Base-by-base conservation (phyloP, 2,888 invertebrate species). In the Serripes groenlandicus region DNA sequence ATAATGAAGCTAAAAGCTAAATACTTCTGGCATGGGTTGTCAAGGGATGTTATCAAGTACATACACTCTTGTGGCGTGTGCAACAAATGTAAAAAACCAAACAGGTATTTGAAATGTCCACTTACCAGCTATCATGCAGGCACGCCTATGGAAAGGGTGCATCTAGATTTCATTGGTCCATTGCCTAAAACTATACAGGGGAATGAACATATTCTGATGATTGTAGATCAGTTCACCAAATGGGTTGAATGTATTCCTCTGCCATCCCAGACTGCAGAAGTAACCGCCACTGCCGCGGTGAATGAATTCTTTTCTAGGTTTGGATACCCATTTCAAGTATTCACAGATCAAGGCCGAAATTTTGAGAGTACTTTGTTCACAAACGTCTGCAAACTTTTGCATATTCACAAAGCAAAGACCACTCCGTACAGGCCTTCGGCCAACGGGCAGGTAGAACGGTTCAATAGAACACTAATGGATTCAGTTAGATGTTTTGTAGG, bases 91-190 rank as follows among this genome's bases (percentile, higher is more conserved):
- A 70, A 75, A 58, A 68, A 78, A 37, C 35, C 71, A 42, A 42
- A 21, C 23, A 0, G 72, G 21, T 21, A 64, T 1, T 75, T 64
- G 7, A 73, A 34, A 23, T 69, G 58, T 26, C 52, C 66, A 15
- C 42, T 69, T 49, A 26, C 68, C 3, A 35, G 69, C 21, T 69
- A 52, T 35, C 74, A 78, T n/a, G 77, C 77, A 2, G 70, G 74
- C 23, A 70, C 74, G 0, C 73, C 78, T 23, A 68, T 75, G 64
- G 78, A 78, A 58, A 21, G 75, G 30, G 68, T 84, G 5, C 80
- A 84, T 35, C 35, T 84, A 11, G 84, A 84, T 35, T 81, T 81
- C 34, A 37, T 83, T 23, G 74, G 80, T 15, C 83, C 80, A 18
- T 56, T 83, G 9, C 69, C 77, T n/a, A 68, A 64, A 49, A 73